phyloP scores from a whole-genome alignment of 2,113 vertebrate species.

The Malurus alboscapulatus region DNA sequence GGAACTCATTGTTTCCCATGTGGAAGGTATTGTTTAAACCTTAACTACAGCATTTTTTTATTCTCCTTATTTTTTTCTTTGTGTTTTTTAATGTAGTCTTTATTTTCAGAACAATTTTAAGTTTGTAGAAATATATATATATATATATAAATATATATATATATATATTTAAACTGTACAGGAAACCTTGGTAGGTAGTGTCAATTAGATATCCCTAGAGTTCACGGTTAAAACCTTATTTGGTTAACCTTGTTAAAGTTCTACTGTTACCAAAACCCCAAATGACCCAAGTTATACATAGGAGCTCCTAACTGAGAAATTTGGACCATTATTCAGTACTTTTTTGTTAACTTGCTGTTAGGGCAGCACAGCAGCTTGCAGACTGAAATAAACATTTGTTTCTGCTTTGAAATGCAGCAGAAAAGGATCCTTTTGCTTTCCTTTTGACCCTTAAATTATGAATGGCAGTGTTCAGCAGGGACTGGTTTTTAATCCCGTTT shows the following conservation, averaged over 20 bases:
- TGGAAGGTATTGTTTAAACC: background rate
- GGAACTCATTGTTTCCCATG: background rate
- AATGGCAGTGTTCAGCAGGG: background rate
- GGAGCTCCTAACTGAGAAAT: background rate
- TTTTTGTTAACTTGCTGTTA: background rate
- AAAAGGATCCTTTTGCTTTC: background rate
- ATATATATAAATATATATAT: too few species aligned
- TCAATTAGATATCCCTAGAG: background rate
- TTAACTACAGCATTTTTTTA: background rate
- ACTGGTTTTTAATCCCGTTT: background rate
- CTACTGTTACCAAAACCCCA: background rate
- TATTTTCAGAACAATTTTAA: background rate
- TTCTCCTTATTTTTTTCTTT: background rate
- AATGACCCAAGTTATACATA: background rate
- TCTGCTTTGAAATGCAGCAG: background rate
- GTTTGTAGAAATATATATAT: background rate
- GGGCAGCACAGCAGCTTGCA: background rate
- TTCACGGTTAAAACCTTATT: background rate
- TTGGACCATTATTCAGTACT: background rate
- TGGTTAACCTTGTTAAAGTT: slow-evolving; percentile 23
- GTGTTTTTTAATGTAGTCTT: background rate
- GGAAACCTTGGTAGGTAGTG: background rate
- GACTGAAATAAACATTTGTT: slow-evolving; percentile 12
- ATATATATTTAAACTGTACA: background rate
- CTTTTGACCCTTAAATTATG: slow-evolving; percentile 35